Evolutionary conservation across 2,888 invertebrate species (phyloP).

Genomic region (Agrochola lota): DNA sequence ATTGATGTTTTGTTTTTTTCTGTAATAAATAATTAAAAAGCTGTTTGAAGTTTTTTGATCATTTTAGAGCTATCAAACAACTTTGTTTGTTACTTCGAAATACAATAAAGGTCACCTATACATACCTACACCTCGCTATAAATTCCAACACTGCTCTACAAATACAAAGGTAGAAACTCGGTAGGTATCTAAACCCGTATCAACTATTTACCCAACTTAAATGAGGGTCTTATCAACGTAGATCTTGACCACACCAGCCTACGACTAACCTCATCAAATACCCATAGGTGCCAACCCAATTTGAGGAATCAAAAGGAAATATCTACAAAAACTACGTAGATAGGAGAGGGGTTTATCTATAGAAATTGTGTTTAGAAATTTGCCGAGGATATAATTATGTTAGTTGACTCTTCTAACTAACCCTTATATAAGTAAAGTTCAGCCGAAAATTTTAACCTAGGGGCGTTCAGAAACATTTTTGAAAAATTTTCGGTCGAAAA

Average conservation of each 20-base stretch:
- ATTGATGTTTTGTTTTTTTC: neutral
- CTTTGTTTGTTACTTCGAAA: no score
- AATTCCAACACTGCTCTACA: slow-evolving; percentile 22
- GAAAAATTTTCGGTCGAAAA: no score
- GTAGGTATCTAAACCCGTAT: slow-evolving; percentile 55
- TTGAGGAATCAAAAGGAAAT: slow-evolving; percentile 62
- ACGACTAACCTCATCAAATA: slow-evolving; percentile 63
- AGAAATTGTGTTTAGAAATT: slow-evolving; percentile 8
- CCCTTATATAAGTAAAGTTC: no score
- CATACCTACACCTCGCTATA: neutral
- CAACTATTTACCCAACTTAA: slow-evolving; percentile 67
- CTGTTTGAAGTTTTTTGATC: no score
- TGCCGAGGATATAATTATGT: neutral
- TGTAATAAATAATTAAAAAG: no score
- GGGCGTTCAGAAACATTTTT: no score
- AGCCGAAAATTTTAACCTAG: no score
- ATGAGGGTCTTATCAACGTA: slow-evolving; percentile 67
- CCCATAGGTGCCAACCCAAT: slow-evolving; percentile 62
- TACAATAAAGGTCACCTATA: no score
- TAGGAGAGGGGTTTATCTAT: slow-evolving; percentile 31
- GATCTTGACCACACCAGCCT: slow-evolving; percentile 67
- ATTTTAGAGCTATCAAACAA: no score
- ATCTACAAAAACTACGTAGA: slow-evolving; percentile 33
- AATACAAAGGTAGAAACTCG: slow-evolving; percentile 46
- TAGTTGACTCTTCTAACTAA: neutral